Evolutionary conservation across 2,888 invertebrate genomes (phyloP), one percentile per base, ranked within the genome.

Genomic region (Drosophila tripunctata): DNA sequence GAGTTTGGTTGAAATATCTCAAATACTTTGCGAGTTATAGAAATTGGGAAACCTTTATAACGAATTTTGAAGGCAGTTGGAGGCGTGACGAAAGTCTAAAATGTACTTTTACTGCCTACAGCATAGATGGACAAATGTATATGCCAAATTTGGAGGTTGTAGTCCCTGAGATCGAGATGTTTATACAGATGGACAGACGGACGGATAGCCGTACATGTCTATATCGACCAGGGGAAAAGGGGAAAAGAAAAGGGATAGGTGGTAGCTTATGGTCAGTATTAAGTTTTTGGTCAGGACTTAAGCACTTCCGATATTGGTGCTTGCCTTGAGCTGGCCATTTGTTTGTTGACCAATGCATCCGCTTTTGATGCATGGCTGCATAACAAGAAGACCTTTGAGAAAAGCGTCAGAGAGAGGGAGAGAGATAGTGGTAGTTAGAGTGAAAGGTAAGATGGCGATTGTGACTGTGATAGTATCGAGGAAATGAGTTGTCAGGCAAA

Each of bases 401-500:
- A 19, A 7, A 15, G 7, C 30, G n/a, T n/a, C 10, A 12, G 19
- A 14, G 10, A 33, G 17, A 19, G 3, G 7, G 19, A 8, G 8
- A 17, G 27, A 12, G 19, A 5, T 2, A 3, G 8, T 2, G 27
- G 27, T 27, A 27, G 27, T 27, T 3, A 14, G 2, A 8, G 2
- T 3, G 30, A n/a, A n/a, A n/a, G n/a, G n/a, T n/a, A n/a, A 14
- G 19, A 12, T 12, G 5, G 30, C 14, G 6, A 21, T 4, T n/a
- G 6, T 6, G 8, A 45, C 27, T 10, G 33, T 57, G 33, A 36
- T 22, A 51, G 27, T 6, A 56, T 19, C 35, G 22, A 66, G 79
- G 73, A 78, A 78, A 78, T 81, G 64, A 84, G 76, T 74, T 81
- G 73, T 81, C 78, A 72, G 60, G 54, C 72, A 31, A 41, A 51